Evolutionary conservation across 1,140 invertebrate species (phyloP), one percentile per base, ranked within the genome.

Genomic region (Drosophila yakuba): DNA sequence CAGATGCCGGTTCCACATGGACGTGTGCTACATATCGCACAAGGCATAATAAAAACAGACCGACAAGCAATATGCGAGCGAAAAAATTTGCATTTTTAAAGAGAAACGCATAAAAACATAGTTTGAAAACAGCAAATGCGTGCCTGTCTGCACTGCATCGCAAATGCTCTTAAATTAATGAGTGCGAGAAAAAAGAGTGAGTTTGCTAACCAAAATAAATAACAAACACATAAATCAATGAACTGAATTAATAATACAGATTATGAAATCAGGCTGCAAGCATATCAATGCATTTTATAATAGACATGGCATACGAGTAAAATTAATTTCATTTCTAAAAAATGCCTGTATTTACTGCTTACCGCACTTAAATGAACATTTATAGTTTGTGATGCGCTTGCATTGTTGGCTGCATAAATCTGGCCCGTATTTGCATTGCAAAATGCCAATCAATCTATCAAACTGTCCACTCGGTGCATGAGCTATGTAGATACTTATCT

Each of bases 81-180:
- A 50, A 77, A 55, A 69, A 43, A 77, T 77, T 76, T 77, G 73
- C 74, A 77, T 77, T 77, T 76, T 68, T 54, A 61, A 61, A 77
- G 57, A 61, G 73, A 77, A 77, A 76, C 56, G 57, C 74, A 56
- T 61, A 55, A 69, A 76, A 73, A 75, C 56, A 56, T 48, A 63
- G 58, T 52, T 60, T 62, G 44, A 51, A 64, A 60, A 54, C 35
- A 25, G 11, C 41, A 51, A 52, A 68, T 60, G 48, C 36, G 14
- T 43, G 51, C 32, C 36, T 35, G 48, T 36, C 20, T 38, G 41
- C n/a, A 50, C 39, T 56, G 52, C 54, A 74, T 62, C 20, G 43
- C 10, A 41, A 75, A 66, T 74, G 72, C 73, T 64, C 72, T 66
- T 45, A 43, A 32, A 74, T 50, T 43, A 62, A 74, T 51, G 44